Evolutionary conservation across 2,797 vertebrate genomes (phyloP).

Genomic region (Heteromormyrus szaboi): DNA sequence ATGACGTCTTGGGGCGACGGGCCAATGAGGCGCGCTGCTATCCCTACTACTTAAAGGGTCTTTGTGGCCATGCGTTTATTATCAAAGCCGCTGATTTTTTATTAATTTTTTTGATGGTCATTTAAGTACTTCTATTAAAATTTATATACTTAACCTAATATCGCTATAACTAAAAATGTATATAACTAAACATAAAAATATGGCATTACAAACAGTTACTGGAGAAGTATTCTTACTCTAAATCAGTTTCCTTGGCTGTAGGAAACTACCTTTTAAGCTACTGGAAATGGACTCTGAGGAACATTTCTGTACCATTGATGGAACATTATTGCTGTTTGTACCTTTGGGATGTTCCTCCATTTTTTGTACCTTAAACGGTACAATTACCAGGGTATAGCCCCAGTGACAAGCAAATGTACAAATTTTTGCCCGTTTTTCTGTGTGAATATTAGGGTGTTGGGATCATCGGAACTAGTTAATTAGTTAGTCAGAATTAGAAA

Average conservation of each 20-base stretch:
- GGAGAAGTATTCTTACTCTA: not conserved
- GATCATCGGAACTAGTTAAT: not conserved
- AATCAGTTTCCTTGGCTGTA: not conserved
- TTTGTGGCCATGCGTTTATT: not conserved
- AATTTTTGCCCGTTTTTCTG: not conserved
- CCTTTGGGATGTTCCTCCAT: not conserved
- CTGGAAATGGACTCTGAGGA: not conserved
- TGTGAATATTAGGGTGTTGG: not conserved
- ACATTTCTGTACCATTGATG: not conserved
- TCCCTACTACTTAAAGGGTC: conserved; percentile 41
- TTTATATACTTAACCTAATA: not conserved
- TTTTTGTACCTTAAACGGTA: not conserved
- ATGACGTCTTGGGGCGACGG: conserved; percentile 43
- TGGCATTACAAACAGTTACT: not conserved
- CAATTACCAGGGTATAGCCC: not conserved
- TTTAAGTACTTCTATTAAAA: not conserved
- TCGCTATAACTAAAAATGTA: not conserved
- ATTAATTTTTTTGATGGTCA: not conserved
- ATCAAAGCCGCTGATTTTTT: not conserved
- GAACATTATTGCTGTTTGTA: not conserved
- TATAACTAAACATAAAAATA: not conserved
- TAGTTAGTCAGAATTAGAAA: not conserved
- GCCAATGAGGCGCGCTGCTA: conserved; percentile 45
- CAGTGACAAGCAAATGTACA: not conserved
- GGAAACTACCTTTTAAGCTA: not conserved